These are phyloP conservation scores for Bryconaethiops microstoma DNA, from an alignment of 2,797 vertebrate species.

Conservation along the genomic window DNA sequence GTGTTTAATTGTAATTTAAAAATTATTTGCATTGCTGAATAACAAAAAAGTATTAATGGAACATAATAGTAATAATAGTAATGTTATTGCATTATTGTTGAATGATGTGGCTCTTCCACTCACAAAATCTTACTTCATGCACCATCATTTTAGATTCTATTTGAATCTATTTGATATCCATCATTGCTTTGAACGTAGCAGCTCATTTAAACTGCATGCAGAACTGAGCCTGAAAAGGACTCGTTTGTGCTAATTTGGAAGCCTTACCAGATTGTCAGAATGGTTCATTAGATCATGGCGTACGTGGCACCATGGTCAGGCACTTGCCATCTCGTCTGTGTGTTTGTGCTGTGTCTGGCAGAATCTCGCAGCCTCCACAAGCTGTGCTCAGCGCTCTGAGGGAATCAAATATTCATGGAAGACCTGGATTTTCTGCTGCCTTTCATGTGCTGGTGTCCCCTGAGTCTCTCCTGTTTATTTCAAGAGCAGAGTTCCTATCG, in stretches of 20 bases:
- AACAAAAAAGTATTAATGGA: no score
- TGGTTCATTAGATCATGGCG: slow-evolving; percentile 47
- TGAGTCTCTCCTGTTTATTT: slow-evolving; percentile 41
- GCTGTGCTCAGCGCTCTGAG: slow-evolving; percentile 50
- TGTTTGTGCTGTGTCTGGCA: slow-evolving; percentile 30
- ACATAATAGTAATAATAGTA: no score
- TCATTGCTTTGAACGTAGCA: slow-evolving; percentile 8
- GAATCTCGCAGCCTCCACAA: slow-evolving; percentile 45
- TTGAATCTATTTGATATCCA: background rate
- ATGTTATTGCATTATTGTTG: no score
- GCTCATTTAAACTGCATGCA: slow-evolving; percentile 36
- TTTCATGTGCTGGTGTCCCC: slow-evolving; percentile 24
- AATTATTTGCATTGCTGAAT: no score
- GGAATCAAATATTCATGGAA: slow-evolving; percentile 69
- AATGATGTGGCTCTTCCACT: background rate
- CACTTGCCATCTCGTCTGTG: slow-evolving; percentile 20
- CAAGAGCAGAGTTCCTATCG: slow-evolving; percentile 21
- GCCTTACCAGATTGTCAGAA: slow-evolving; percentile 57
- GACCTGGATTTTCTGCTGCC: slow-evolving; percentile 60
- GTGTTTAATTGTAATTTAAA: no score
- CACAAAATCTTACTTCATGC: background rate
- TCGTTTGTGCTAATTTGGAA: slow-evolving; percentile 57
- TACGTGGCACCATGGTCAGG: background rate
- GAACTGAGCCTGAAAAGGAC: slow-evolving; percentile 41
- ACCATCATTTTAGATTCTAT: background rate